A percentile compares a stretch with the other conserved stretches of the same genome.
Evolutionary conservation across 2,888 invertebrate genomes (phyloP).

Genomic region (Neocrepidodera transversa): DNA sequence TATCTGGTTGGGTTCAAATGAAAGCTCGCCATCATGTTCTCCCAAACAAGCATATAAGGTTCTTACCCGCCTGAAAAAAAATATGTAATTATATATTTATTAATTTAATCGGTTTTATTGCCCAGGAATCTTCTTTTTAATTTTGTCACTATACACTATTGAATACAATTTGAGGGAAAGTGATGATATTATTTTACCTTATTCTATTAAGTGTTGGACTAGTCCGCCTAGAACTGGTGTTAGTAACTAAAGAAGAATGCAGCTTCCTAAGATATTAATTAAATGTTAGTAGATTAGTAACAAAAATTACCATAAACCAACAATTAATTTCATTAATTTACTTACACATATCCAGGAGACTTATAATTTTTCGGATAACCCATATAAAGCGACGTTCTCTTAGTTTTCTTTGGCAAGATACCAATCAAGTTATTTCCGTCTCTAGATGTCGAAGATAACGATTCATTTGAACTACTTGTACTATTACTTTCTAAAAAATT

Average conservation of each 20-base stretch:
- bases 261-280: conserved; percentile 46
- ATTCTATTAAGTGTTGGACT: conserved; percentile 53
- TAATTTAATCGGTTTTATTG: too few relatives aligned
- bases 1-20: conserved; percentile 98
- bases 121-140: too few relatives aligned
- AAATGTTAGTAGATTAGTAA: conserved; percentile 5
- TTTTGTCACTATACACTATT: too few relatives aligned
- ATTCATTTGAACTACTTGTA: conserved; percentile 86
- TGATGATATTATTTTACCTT: conserved; percentile 51
- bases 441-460: conserved; percentile 75
- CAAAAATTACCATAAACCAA: conserved; percentile 9
- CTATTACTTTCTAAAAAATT: conserved; percentile 55
- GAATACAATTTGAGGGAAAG: too few relatives aligned
- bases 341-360: conserved; percentile 63
- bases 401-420: conserved; percentile 64
- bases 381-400: conserved; percentile 64
- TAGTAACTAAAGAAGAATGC: conserved; percentile 53
- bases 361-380: conserved; percentile 62
- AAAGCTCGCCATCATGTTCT: conserved; percentile 95
- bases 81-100: too few relatives aligned
- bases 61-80: conserved; percentile 75
- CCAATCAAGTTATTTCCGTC: conserved; percentile 58
- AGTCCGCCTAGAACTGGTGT: conserved; percentile 54
- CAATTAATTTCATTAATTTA: conserved; percentile 34
- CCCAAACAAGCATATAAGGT: conserved; percentile 96